A percentile compares a stretch with the other conserved stretches of the same genome.
Conservation (phyloP, 2,797 vertebrate genomes). For the Pangasius krempfi region DNA sequence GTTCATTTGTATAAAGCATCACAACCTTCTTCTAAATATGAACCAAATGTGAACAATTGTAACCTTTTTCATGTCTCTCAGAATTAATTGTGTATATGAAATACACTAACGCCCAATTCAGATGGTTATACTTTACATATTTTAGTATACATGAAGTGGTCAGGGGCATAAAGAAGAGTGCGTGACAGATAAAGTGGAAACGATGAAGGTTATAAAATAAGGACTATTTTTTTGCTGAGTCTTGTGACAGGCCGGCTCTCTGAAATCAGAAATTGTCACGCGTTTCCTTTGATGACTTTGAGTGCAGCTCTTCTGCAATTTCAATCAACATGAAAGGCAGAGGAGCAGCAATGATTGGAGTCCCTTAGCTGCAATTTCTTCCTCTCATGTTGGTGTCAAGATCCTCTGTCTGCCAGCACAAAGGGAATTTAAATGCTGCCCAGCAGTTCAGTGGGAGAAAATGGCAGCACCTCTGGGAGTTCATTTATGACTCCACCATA, state of each 20-base stretch:
- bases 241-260: conserved; percentile 41
- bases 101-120: conserved; percentile 61
- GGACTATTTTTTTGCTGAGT: conserved; percentile 44
- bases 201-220: conserved; percentile 27
- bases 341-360: conserved; percentile 58
- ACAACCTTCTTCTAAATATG: conserved; percentile 36
- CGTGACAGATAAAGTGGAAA: conserved; percentile 17
- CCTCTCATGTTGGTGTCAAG: conserved; percentile 54
- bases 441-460: conserved; percentile 37
- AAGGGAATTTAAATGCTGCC: conserved; percentile 53
- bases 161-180: not conserved
- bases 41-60: conserved; percentile 46
- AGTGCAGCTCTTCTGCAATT: conserved; percentile 62
- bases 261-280: conserved; percentile 42
- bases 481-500: conserved; percentile 7
- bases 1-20: conserved; percentile 48
- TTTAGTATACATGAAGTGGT: not conserved
- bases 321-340: conserved; percentile 66
- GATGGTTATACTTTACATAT: not conserved
- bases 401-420: conserved; percentile 38
- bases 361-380: conserved; percentile 56
- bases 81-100: conserved; percentile 85
- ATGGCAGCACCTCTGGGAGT: conserved; percentile 35
- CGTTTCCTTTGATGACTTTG: conserved; percentile 52
- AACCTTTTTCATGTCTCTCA: conserved; percentile 75